Percentiles rank a stretch among this genome's conserved stretches.
Evolutionary conservation across 2,888 invertebrate genomes (phyloP).

Genomic region (Emmelina monodactyla): DNA sequence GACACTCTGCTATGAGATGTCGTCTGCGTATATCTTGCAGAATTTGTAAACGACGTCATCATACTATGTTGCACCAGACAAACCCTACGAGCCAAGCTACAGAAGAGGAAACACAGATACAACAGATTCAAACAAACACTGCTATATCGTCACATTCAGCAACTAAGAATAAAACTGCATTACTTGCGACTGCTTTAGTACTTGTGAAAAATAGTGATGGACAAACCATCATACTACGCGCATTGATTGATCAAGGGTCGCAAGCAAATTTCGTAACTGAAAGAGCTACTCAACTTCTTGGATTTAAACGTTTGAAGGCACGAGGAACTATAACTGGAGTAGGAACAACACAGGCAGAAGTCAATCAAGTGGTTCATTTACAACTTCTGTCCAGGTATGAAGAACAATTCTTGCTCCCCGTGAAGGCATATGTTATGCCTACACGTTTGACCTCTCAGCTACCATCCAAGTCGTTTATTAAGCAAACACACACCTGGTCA

Average conservation of each 20-base stretch:
- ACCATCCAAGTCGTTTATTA: constrained; percentile 3
- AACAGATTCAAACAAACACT: constrained; percentile 7
- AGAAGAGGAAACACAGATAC: constrained; percentile 1
- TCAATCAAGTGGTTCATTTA: constrained; percentile 6
- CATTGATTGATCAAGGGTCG: constrained; percentile 14
- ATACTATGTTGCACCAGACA: background rate
- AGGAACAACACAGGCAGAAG: constrained; percentile 4
- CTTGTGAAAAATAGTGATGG: background rate
- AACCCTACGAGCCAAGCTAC: background rate
- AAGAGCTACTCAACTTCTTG: constrained; percentile 14
- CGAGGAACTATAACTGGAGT: constrained; percentile 7
- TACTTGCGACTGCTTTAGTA: constrained; percentile 5
- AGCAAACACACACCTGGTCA: constrained; percentile 7
- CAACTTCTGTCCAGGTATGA: constrained; percentile 6
- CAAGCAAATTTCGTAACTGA: constrained; percentile 16
- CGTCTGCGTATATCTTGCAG: background rate
- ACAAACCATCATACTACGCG: constrained; percentile 7
- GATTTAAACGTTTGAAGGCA: constrained; percentile 7
- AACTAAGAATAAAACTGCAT: background rate
- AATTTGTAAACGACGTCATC: background rate
- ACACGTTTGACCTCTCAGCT: constrained; percentile 7
- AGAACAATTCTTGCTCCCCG: background rate
- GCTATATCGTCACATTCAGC: background rate
- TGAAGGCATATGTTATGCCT: constrained; percentile 15
- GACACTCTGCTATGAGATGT: background rate